Percentiles rank a stretch among this genome's conserved stretches.
Conservation (phyloP, 1,140 invertebrate species). For the Dendrolimus punctatus region DNA sequence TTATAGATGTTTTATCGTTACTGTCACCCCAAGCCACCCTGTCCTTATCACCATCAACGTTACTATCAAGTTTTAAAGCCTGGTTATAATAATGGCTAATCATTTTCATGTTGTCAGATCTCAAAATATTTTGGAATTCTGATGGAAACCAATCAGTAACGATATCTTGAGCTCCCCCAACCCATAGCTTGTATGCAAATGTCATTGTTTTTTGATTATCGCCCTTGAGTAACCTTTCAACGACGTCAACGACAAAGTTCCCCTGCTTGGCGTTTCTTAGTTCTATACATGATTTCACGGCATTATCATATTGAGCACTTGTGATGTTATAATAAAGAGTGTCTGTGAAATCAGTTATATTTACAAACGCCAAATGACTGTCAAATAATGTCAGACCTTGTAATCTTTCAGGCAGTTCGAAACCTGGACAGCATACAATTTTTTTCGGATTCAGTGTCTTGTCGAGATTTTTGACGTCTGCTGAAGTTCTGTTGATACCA, state of each 20-base stretch:
- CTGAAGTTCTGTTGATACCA: conserved; percentile 16
- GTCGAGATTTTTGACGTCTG: conserved; percentile 16
- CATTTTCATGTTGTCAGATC: conserved; percentile 15
- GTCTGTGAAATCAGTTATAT: conserved; percentile 12
- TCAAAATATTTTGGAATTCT: conserved; percentile 15
- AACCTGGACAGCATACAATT: conserved; percentile 11
- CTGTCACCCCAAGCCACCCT: too few relatives aligned
- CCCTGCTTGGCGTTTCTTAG: background rate
- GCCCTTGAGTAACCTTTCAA: conserved; percentile 10
- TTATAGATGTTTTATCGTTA: too few relatives aligned
- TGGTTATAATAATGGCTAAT: conserved; percentile 12
- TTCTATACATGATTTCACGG: too few relatives aligned
- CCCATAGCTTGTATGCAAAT: conserved; percentile 21
- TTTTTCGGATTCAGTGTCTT: conserved; percentile 11
- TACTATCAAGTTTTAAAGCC: conserved; percentile 16
- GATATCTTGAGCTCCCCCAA: conserved; percentile 13
- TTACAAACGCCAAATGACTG: conserved; percentile 13
- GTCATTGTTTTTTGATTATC: conserved; percentile 11
- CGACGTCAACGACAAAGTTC: conserved; percentile 8
- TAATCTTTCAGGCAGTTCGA: conserved; percentile 10
- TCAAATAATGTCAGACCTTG: conserved; percentile 17
- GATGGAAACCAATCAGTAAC: conserved; percentile 16
- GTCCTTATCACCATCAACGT: too few relatives aligned
- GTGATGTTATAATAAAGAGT: conserved; percentile 11
- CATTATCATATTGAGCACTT: too few relatives aligned